Percentiles rank a stretch among this genome's conserved stretches.
phyloP scores from a whole-genome alignment of 2,888 invertebrate genomes.

The Epiblema foenella region DNA sequence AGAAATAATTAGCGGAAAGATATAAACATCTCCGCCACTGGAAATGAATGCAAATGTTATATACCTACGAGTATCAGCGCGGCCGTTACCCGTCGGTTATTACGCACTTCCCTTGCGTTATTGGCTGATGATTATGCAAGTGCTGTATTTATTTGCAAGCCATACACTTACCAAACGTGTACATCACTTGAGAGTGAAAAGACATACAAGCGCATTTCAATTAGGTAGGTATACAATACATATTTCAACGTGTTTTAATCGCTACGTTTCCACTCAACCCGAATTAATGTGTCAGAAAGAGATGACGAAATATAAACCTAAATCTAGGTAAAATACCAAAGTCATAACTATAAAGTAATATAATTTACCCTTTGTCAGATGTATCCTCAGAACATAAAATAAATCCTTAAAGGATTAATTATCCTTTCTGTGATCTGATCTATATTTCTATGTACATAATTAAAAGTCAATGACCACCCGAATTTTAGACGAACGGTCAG shows the following conservation, averaged over 20 bases:
- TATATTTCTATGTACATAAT: not conserved
- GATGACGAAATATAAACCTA: too few species aligned
- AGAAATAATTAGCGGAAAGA: constrained; percentile 27
- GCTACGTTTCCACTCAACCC: not conserved
- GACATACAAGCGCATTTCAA: not conserved
- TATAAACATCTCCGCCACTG: constrained; percentile 21
- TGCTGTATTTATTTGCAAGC: constrained; percentile 38
- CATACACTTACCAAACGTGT: constrained; percentile 29
- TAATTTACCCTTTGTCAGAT: too few species aligned
- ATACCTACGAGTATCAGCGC: constrained; percentile 9
- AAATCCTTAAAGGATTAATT: too few species aligned
- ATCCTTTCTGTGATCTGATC: too few species aligned
- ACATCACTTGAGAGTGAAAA: constrained; percentile 3
- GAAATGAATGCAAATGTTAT: constrained; percentile 39
- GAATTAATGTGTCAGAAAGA: not conserved
- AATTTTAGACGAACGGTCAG: not conserved
- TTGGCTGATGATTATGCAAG: constrained; percentile 42
- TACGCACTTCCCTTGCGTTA: constrained; percentile 44
- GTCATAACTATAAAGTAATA: too few species aligned
- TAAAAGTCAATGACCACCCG: not conserved
- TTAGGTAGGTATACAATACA: too few species aligned
- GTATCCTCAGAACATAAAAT: too few species aligned
- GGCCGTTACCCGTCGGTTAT: constrained; percentile 38
- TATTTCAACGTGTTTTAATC: not conserved
- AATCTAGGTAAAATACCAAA: too few species aligned